A percentile compares a stretch with the other conserved stretches of the same genome.
phyloP scores from a whole-genome alignment of 1,140 invertebrate genomes.

The Hypsibius dujardini region DNA sequence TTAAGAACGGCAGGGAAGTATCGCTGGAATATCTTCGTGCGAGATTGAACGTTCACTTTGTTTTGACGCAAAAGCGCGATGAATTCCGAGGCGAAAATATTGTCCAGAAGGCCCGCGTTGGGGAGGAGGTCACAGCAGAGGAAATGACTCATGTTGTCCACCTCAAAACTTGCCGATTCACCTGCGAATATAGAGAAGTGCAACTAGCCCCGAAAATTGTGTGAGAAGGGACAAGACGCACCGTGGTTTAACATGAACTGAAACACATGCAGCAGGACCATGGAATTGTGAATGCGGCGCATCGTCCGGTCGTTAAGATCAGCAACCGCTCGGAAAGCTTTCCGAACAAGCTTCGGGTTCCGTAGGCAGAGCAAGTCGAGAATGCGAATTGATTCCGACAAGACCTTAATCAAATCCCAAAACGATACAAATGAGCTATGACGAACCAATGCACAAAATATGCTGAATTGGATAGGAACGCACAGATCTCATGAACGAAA shows the following conservation, averaged over 20 bases:
- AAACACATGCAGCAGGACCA: not conserved
- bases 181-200: not conserved
- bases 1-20: slow-evolving; percentile 1
- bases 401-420: not conserved
- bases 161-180: not conserved
- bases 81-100: slow-evolving; percentile 4
- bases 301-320: not conserved
- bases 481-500: no score
- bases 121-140: not conserved
- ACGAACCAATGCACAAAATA: no score
- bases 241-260: slow-evolving; percentile 15
- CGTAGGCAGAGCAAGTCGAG: not conserved
- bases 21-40: slow-evolving; percentile 3
- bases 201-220: not conserved
- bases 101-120: not conserved
- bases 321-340: not conserved
- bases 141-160: slow-evolving; percentile 7
- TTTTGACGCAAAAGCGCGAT: not conserved
- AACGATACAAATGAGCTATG: no score
- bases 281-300: not conserved
- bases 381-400: not conserved
- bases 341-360: not conserved
- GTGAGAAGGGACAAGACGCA: not conserved
- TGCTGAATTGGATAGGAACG: no score
- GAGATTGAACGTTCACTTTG: not conserved